These are phyloP conservation scores for Marisa cornuarietis DNA, from an alignment of 1,140 invertebrate species.

Conservation along the genomic window DNA sequence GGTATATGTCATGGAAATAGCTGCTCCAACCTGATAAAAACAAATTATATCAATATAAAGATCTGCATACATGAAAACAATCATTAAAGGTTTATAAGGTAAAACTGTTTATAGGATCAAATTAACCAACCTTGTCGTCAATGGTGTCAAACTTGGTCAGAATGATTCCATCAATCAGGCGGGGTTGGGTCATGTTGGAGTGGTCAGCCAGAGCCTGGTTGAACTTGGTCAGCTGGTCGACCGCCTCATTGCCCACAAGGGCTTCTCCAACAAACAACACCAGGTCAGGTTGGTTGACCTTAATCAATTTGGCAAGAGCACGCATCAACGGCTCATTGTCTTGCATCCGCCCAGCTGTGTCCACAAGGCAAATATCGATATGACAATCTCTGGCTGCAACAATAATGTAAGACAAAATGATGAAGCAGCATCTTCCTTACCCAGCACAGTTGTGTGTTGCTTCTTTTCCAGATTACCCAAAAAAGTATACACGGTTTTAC, in stretches of 20 bases:
- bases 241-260: constrained; percentile 99
- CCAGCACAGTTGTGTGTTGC: no score
- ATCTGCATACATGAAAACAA: not conserved
- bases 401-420: constrained; percentile 7
- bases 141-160: constrained; percentile 99
- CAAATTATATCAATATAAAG: constrained; percentile 15
- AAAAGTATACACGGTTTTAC: not conserved
- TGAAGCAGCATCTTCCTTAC: not conserved
- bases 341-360: constrained; percentile 99
- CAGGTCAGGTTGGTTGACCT: constrained; percentile 94
- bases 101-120: not conserved
- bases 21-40: constrained; percentile 87
- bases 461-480: not conserved
- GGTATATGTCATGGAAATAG: constrained; percentile 99
- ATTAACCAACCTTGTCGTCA: constrained; percentile 86
- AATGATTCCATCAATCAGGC: constrained; percentile 93
- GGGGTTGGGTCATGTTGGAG: constrained; percentile 73
- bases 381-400: constrained; percentile 74
- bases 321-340: constrained; percentile 99
- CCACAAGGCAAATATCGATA: constrained; percentile 93
- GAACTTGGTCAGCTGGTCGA: constrained; percentile 98
- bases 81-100: not conserved
- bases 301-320: constrained; percentile 84
- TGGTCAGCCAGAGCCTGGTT: constrained; percentile 87
- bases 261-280: constrained; percentile 99